A percentile compares a stretch with the other conserved stretches of the same genome.
Conservation (phyloP, 2,113 vertebrate species). For the Ibidorhyncha struthersii region DNA sequence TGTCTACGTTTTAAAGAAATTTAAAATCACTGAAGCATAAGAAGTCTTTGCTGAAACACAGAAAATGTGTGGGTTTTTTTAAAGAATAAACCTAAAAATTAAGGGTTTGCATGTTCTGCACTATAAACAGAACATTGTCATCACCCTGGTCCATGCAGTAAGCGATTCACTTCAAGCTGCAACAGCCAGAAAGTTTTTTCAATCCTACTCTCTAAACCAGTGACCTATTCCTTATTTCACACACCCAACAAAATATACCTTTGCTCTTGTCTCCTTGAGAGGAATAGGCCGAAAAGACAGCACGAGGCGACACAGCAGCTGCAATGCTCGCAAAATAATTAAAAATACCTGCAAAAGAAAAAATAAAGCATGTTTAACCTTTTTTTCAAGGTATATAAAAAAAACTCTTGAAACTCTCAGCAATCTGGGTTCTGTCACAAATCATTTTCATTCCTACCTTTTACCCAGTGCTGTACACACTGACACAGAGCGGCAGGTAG, state of each 20-base stretch:
- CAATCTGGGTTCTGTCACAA: neutral
- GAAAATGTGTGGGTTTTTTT: neutral
- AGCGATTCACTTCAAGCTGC: neutral
- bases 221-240: neutral
- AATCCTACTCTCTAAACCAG: neutral
- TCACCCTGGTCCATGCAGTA: neutral
- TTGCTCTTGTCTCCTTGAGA: slow-evolving; percentile 79
- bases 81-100: neutral
- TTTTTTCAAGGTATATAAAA: neutral
- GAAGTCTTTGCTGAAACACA: neutral
- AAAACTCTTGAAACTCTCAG: neutral
- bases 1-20: neutral
- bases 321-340: slow-evolving; percentile 87
- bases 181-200: neutral
- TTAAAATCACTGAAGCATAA: neutral
- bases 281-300: slow-evolving; percentile 91
- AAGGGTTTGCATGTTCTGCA: neutral
- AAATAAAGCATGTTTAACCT: neutral
- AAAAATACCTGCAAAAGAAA: slow-evolving; percentile 84
- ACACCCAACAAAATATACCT: slow-evolving; percentile 73
- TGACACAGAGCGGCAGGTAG: neutral
- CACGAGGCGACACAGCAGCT: slow-evolving; percentile 87
- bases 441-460: neutral
- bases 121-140: neutral
- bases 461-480: neutral